Evolutionary conservation across 1,140 invertebrate genomes (phyloP), one percentile per base, ranked within the genome.

Genomic region (Ceratoteleas bidentatus): DNA sequence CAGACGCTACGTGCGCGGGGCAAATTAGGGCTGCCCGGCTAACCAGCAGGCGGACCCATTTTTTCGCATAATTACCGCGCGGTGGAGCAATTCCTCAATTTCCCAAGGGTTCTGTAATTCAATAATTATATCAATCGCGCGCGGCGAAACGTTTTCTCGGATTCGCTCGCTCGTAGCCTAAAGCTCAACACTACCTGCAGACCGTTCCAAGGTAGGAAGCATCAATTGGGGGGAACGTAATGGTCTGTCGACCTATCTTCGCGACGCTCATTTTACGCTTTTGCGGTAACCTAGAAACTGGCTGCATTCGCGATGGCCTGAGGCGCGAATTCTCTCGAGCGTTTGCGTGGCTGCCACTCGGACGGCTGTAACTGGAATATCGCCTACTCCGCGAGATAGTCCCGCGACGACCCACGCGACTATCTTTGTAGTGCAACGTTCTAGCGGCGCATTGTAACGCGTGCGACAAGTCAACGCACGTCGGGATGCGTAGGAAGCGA

Each of bases 261-360:
- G 66, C 73, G 66, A 76, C 79, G 73, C 24, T 24, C 24, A 24
- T 24, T 88, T 87, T 89, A 86, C 88, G 86, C 87, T 84, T 88
- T 88, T 87, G 86, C 85, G 85, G 88, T 89, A 90, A 90, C 88
- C 87, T 89, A 89, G 86, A 88, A 89, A 88, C 84, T 83, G 61
- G 50, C 43, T 65, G 73, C 62, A 24, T 77, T 77, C 73, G 66
- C 53, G 68, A 73, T 64, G 43, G 66, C 79, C 50, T 52, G 34
- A 62, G 68, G 79, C 79, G 60, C 62, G 16, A 62, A 76, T 77
- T 82, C 66, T 76, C 38, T n/a, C 13, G 40, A 72, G 56, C 45
- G 77, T 73, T 80, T 68, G 70, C 77, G 56, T 47, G 70, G 40
- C 52, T 34, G 43, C 16, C 47, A 68, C 70, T 74, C 64, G 62